Conservation (phyloP, 2,113 vertebrate genomes). For the Phoenicopterus ruber region DNA sequence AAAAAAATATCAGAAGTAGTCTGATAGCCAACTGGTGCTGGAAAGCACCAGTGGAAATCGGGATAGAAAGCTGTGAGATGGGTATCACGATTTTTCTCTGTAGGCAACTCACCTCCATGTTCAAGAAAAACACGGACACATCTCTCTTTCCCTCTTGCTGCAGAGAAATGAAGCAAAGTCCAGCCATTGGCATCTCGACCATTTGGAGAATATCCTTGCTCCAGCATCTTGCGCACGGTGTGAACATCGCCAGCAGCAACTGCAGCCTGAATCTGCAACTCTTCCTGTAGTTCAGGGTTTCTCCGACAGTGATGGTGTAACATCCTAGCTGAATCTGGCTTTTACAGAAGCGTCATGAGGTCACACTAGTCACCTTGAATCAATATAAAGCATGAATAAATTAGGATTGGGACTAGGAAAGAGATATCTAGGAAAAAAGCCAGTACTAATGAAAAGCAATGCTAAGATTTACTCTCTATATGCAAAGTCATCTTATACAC, state of each 20-base stretch:
- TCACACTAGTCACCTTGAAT: slow-evolving; percentile 65
- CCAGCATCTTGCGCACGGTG: slow-evolving; percentile 95
- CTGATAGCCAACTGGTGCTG: background rate
- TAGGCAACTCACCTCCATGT: slow-evolving; percentile 88
- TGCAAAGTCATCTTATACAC: background rate
- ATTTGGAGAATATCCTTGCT: slow-evolving; percentile 95
- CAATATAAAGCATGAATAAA: background rate
- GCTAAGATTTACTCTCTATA: background rate
- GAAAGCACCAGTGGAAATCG: background rate
- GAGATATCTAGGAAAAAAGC: background rate
- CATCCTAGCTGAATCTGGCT: slow-evolving; percentile 89
- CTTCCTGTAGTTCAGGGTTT: slow-evolving; percentile 96
- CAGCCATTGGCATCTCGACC: slow-evolving; percentile 96
- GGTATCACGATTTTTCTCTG: background rate
- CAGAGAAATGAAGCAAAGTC: slow-evolving; percentile 97
- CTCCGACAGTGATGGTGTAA: slow-evolving; percentile 98
- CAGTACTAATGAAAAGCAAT: background rate
- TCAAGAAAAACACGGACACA: slow-evolving; percentile 97
- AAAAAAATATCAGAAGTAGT: background rate
- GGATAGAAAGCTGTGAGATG: background rate
- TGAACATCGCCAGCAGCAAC: slow-evolving; percentile 95
- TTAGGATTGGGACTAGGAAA: background rate
- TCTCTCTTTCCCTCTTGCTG: slow-evolving; percentile 94
- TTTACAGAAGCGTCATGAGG: slow-evolving; percentile 77
- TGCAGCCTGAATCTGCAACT: slow-evolving; percentile 97